Evolutionary conservation across 2,888 invertebrate genomes (phyloP).

Genomic region (Chymomyza procnemis): DNA sequence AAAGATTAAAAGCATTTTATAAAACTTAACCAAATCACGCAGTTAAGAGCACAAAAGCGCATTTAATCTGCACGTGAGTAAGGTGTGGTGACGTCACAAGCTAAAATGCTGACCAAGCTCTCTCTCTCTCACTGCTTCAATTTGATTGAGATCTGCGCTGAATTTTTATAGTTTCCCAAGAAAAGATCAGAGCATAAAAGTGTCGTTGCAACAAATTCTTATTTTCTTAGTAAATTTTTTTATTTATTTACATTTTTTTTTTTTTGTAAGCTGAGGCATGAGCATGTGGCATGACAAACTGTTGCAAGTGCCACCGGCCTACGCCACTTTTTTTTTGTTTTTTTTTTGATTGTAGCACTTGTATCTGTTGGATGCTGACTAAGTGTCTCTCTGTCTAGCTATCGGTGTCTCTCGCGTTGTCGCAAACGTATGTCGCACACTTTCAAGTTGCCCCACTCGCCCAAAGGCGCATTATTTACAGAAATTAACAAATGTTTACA

Average conservation of each 20-base stretch:
- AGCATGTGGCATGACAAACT: background rate
- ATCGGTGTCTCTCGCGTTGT: too few relatives aligned
- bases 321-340: slow-evolving; percentile 32
- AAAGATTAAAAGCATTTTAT: too few relatives aligned
- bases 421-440: slow-evolving; percentile 17
- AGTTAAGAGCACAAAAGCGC: too few relatives aligned
- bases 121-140: background rate
- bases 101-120: too few relatives aligned
- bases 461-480: slow-evolving; percentile 16
- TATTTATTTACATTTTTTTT: background rate
- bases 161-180: background rate
- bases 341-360: slow-evolving; percentile 6
- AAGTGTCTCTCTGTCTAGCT: slow-evolving; percentile 3
- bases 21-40: too few relatives aligned
- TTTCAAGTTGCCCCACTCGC: slow-evolving; percentile 38
- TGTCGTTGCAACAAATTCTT: background rate
- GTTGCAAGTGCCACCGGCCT: slow-evolving; percentile 45
- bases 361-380: slow-evolving; percentile 10
- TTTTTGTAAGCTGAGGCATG: background rate
- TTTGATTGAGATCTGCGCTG: background rate
- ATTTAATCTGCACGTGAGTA: too few relatives aligned
- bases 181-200: background rate
- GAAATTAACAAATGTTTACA: slow-evolving; percentile 46
- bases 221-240: background rate
- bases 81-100: too few relatives aligned